Evolutionary conservation across 2,888 invertebrate genomes (phyloP), one percentile per base, ranked within the genome.

Genomic region (Rhamnusium bicolor): DNA sequence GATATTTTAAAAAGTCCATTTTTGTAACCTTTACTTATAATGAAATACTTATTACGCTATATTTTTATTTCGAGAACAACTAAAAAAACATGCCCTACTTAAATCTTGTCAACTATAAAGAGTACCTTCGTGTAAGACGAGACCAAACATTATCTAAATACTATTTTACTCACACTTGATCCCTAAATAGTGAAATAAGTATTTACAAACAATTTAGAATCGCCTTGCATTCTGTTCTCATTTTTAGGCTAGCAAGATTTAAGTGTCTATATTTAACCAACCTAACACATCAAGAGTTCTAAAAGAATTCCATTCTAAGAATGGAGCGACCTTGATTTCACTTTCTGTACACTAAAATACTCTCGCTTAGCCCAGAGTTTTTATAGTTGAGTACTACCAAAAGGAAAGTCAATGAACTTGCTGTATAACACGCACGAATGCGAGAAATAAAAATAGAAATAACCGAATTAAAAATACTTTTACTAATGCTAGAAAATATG

Each of bases 321-420:
- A 75, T 71, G 74, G 70, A 69, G 24, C 76, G 80, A 80, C 81
- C 80, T 80, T 81, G 81, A 75, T 80, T 81, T 80, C 75, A 81
- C 81, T 81, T 81, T 81, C 81, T 69, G 66, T 65, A 56, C 56
- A 66, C 58, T 51, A 69, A 71, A 73, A 73, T 72, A 72, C 66
- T 63, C 70, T 69, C 72, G 40, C 51, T 69, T 71, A 49, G 68
- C 60, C 60, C 62, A 67, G 56, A 71, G 46, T 69, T 40, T 65
- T 32, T 65, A 51, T 32, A 53, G 53, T 65, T 51, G 65, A 47
- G 65, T 53, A 53, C 27, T 65, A 65, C 53, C 53, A 29, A 65
- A 65, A 65, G 32, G 53, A 32, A 53, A 53, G 65, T 65, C 65
- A 65, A 65, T 65, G 65, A 65, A 65, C 65, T 65, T 58, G 53